Base-by-base conservation (phyloP, 1,140 invertebrate species). In the Zaprionus ghesquierei region DNA sequence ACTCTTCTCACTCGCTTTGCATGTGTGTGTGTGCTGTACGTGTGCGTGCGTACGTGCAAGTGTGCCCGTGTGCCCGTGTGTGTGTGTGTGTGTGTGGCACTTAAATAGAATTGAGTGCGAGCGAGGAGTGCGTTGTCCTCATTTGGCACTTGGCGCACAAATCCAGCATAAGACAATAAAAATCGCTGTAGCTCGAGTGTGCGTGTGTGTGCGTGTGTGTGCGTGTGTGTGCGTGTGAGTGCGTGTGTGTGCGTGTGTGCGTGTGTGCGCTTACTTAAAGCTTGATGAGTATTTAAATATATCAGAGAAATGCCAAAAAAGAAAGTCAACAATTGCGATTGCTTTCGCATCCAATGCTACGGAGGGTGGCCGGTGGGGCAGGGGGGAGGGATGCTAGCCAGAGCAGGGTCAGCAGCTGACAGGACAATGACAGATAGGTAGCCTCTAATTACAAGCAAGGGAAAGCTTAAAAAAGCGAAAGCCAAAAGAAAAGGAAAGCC, bases 41-140 rank as follows among this genome's bases (percentile, higher is more conserved):
- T 22, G 15, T 13, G 29, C n/a, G 41, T 12, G 41, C 9, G 15
- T 46, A 5, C 41, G n/a, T 22, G 18, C 12, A 6, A 5, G 38
- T 41, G 13, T 38, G 35, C 4, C n/a, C n/a, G 38, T 29, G 35
- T 33, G 62, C 29, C 5, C 29, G 56, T 54, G 49, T 60, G 9
- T 75, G 31, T 65, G 12, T 38, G 27, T 58, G 44, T 51, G 72
- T 70, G 53, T 77, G 53, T 8, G 81, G 75, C 82, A 86, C 82
- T 86, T 86, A 81, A 87, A 75, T 73, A 59, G 71, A 76, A 86
- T 81, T 87, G 82, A 76, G 82, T 77, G 79, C 69, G 69, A 75
- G 53, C 53, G 60, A 78, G 78, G 60, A 78, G 72, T 73, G 72
- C 79, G 79, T 73, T 87, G 82, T 87, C 82, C 82, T 74, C 75